phyloP scores from a whole-genome alignment of 2,797 vertebrate species.

The Rallus crepitans region DNA sequence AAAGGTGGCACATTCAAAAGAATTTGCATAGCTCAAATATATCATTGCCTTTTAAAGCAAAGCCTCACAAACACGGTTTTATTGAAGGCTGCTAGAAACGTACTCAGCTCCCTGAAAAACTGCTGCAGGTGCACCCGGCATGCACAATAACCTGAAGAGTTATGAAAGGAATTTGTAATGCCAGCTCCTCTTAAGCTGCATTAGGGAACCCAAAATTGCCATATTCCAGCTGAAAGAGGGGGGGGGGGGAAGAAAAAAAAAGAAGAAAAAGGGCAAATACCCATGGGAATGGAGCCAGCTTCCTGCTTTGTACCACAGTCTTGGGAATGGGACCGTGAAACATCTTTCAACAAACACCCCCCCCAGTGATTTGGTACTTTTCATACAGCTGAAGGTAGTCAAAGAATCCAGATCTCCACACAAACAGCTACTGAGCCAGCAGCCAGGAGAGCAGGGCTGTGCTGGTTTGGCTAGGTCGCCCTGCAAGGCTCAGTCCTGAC shows the following conservation, averaged over 20 bases:
- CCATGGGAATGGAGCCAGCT: not conserved
- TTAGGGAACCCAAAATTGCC: not conserved
- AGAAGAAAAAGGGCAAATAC: not conserved
- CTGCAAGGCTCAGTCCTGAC: not conserved
- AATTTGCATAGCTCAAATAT: not conserved
- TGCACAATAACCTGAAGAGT: not conserved
- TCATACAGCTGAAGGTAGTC: not conserved
- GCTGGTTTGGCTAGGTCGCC: not conserved
- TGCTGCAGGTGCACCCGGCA: not conserved
- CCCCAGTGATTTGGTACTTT: not conserved
- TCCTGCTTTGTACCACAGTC: not conserved
- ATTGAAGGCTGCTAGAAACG: not conserved
- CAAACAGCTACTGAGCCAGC: not conserved
- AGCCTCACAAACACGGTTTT: not conserved
- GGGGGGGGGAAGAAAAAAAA: not conserved
- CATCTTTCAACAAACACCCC: not conserved
- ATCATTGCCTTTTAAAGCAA: not conserved
- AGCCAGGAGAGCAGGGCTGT: not conserved
- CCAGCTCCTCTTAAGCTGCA: slow-evolving; percentile 29
- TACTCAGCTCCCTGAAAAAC: not conserved
- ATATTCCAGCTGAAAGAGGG: not conserved
- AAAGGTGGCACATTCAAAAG: not conserved
- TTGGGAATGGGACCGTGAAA: not conserved
- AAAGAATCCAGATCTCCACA: not conserved
- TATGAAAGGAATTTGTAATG: slow-evolving; percentile 30